Conservation (phyloP, 2,113 vertebrate species). For the Pithys albifrons region DNA sequence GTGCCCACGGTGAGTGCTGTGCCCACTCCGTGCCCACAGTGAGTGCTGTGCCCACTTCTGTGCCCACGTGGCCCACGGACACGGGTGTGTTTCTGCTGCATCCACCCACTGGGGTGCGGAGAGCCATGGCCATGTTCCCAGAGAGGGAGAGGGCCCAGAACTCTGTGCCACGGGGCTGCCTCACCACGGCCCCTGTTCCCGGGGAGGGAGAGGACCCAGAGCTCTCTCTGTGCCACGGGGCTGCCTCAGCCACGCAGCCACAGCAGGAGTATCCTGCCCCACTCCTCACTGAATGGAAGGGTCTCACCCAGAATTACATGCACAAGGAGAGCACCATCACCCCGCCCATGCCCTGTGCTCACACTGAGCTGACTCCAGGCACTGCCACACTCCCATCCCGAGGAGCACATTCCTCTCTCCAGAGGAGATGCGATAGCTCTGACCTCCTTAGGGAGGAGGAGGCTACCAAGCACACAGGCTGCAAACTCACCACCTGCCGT, state of each 20-base stretch:
- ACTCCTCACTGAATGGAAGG: neutral
- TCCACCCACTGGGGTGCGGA: neutral
- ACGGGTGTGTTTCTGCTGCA: neutral
- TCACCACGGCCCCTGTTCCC: neutral
- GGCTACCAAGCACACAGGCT: neutral
- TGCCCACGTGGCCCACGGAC: too few relatives aligned
- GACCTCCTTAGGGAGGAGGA: slow-evolving; percentile 6
- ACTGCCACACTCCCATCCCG: neutral
- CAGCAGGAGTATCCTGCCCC: neutral
- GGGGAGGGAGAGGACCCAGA: neutral
- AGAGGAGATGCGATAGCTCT: slow-evolving; percentile 7
- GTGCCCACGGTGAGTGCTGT: too few relatives aligned
- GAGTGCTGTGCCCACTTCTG: neutral
- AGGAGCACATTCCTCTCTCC: neutral
- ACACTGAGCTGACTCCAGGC: neutral
- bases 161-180: neutral
- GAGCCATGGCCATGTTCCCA: neutral
- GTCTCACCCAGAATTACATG: neutral
- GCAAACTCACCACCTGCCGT: neutral
- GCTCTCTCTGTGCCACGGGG: rapidly evolving
- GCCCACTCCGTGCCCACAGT: too few relatives aligned
- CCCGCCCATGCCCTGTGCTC: neutral
- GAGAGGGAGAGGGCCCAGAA: neutral
- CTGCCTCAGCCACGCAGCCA: neutral
- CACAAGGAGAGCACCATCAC: neutral